These are phyloP conservation scores for Xenopus tropicalis DNA, from an alignment of 2,113 vertebrate species.

Conservation along the genomic window DNA sequence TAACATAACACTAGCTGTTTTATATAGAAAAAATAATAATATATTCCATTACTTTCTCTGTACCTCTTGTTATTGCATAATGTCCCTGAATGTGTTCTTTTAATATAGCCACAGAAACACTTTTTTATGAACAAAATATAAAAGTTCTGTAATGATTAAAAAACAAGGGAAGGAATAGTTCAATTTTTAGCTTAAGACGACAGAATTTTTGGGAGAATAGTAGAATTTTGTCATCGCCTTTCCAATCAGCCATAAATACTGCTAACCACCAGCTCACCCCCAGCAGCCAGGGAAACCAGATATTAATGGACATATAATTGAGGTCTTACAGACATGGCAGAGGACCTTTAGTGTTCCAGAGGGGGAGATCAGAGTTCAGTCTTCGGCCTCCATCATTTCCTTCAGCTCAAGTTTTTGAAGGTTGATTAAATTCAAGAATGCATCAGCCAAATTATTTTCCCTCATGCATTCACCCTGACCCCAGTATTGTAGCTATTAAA, in stretches of 20 bases:
- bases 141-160: not conserved
- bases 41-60: no score
- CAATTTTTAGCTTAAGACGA: not conserved
- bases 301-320: constrained; percentile 52
- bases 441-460: constrained; percentile 24
- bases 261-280: constrained; percentile 22
- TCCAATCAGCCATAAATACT: constrained; percentile 31
- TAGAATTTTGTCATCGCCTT: constrained; percentile 9
- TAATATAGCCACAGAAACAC: no score
- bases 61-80: no score
- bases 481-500: not conserved
- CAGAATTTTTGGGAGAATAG: not conserved
- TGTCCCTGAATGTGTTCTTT: no score
- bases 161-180: not conserved
- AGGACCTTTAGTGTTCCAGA: constrained; percentile 36
- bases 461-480: constrained; percentile 13
- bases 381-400: constrained; percentile 10
- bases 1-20: no score
- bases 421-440: constrained; percentile 17
- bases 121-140: not conserved
- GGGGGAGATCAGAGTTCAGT: constrained; percentile 21
- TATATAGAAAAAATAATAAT: no score
- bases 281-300: constrained; percentile 26
- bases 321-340: constrained; percentile 45
- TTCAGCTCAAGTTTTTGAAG: not conserved